phyloP scores from a whole-genome alignment of 2,888 invertebrate species.

The Callosobruchus maculatus region DNA sequence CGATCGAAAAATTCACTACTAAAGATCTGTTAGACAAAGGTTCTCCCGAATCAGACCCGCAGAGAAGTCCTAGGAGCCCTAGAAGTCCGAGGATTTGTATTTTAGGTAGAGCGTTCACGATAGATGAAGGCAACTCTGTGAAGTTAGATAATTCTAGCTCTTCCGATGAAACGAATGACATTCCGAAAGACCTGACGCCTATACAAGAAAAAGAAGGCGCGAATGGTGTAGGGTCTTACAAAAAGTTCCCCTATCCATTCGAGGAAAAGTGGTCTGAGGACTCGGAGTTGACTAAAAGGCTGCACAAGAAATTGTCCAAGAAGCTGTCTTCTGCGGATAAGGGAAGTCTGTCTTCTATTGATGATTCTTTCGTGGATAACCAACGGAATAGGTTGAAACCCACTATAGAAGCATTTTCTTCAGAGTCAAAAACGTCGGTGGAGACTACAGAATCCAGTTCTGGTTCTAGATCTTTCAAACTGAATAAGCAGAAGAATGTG shows the following conservation, averaged over 20 bases:
- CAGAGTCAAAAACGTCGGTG: background rate
- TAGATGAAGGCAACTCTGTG: constrained; percentile 45
- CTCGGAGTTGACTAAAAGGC: constrained; percentile 44
- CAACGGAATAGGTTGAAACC: background rate
- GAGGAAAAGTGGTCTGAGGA: constrained; percentile 50
- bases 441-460: background rate
- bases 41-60: constrained; percentile 37
- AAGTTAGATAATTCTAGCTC: constrained; percentile 35
- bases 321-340: constrained; percentile 46
- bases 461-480: background rate
- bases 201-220: constrained; percentile 35
- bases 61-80: constrained; percentile 42
- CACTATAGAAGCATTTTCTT: background rate
- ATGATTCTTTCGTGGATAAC: constrained; percentile 40
- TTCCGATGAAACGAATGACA: constrained; percentile 42
- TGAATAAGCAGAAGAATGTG: constrained; percentile 26
- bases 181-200: constrained; percentile 41
- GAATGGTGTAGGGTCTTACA: constrained; percentile 29
- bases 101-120: constrained; percentile 47
- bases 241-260: constrained; percentile 46
- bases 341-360: constrained; percentile 42
- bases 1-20: constrained; percentile 63
- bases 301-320: constrained; percentile 45
- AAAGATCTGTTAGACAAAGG: constrained; percentile 56
- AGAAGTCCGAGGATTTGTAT: constrained; percentile 46